Evolutionary conservation across 2,888 invertebrate species (phyloP).

Genomic region (Cephus spinipes): DNA sequence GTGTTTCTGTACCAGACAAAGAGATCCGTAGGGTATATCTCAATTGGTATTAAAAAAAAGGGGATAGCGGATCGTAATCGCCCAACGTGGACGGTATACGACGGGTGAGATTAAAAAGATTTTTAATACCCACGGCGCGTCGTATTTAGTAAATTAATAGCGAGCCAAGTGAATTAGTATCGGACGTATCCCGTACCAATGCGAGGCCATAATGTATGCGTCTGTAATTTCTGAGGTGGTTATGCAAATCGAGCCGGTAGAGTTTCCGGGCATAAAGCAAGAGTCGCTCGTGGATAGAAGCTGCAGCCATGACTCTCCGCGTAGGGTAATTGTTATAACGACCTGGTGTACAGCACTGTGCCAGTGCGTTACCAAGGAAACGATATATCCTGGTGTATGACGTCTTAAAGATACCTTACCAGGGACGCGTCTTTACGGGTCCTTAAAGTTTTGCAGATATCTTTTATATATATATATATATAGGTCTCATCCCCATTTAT

Average conservation of each 20-base stretch:
- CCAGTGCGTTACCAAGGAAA: constrained; percentile 1
- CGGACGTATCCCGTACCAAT: constrained; percentile 14
- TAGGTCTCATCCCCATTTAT: too few species aligned
- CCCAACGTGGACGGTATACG: background rate
- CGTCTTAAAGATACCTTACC: background rate
- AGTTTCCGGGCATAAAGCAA: constrained; percentile 39
- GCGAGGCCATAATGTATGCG: constrained; percentile 34
- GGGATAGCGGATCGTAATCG: background rate
- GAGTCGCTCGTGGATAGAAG: constrained; percentile 19
- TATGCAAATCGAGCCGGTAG: constrained; percentile 50
- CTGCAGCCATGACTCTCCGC: constrained; percentile 34
- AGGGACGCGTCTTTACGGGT: background rate
- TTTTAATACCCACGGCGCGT: background rate
- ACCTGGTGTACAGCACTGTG: constrained; percentile 22
- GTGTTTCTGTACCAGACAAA: too few species aligned
- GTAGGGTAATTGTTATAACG: constrained; percentile 43
- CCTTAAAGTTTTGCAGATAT: background rate
- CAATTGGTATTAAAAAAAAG: background rate
- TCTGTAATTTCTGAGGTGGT: constrained; percentile 52
- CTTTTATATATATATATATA: too few species aligned
- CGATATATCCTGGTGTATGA: background rate
- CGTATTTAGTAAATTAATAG: constrained; percentile 29
- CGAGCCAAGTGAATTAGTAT: constrained; percentile 31
- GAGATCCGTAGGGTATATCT: background rate
- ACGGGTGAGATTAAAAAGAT: background rate